Percentiles rank a stretch among this genome's conserved stretches.
Evolutionary conservation across 2,888 invertebrate genomes (phyloP).

Genomic region (Chirona hameri): DNA sequence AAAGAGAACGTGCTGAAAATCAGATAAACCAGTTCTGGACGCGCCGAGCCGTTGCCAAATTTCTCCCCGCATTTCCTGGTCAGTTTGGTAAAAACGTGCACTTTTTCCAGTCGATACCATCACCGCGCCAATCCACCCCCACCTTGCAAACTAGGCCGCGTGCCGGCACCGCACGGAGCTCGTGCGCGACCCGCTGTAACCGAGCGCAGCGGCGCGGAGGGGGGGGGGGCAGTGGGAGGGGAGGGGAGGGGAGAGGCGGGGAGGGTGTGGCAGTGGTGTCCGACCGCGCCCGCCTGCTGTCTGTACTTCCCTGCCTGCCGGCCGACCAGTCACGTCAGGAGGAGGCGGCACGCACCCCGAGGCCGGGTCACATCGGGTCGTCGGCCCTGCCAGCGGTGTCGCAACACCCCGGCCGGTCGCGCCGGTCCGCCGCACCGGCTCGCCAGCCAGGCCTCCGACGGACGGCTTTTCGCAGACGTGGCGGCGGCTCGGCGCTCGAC

Average conservation of each 20-base stretch:
- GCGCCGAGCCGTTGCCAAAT: no score
- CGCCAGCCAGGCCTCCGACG: not conserved
- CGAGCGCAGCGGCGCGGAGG: not conserved
- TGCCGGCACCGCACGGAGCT: not conserved
- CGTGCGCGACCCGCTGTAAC: no score
- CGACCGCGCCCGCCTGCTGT: no score
- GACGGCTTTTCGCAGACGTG: not conserved
- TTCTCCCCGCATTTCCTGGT: not conserved
- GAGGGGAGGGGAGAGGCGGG: no score
- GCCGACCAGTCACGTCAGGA: not conserved
- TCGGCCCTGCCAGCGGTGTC: not conserved
- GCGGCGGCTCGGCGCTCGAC: not conserved
- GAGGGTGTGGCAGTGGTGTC: no score
- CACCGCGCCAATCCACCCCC: not conserved
- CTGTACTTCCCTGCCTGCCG: no score
- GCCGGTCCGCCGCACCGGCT: no score
- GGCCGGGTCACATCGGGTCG: not conserved
- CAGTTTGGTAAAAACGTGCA: not conserved
- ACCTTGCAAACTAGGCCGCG: not conserved
- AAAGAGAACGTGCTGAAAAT: not conserved
- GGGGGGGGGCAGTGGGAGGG: no score
- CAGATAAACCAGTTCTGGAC: not conserved
- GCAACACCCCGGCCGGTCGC: not conserved
- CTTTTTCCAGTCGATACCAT: not conserved
- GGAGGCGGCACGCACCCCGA: not conserved